Evolutionary conservation across 2,797 vertebrate species (phyloP), one percentile per base, ranked within the genome.

Genomic region (Vipera ursinii): DNA sequence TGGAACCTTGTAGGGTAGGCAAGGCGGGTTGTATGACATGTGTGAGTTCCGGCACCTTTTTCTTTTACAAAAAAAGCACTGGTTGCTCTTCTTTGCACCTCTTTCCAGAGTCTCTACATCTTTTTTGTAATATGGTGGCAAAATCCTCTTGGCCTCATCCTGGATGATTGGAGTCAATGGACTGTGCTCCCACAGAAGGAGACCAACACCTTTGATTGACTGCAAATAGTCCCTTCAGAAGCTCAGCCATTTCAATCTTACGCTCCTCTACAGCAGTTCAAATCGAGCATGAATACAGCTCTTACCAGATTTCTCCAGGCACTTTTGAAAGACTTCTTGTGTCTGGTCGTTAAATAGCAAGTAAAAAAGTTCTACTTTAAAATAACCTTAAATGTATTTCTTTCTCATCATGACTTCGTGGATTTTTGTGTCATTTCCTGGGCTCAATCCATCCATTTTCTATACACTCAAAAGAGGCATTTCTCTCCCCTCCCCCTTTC

Each of bases 261-360:
- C 1, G 0, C 1, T n/a, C 53, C 38, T 6, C 20, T 3, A 10
- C 86, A 26, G 2, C 10, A 86, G 22, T 26, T 32, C 48, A 38
- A 17, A 55, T 20, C 78, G 56, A 63, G 32, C 12, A 1, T 86
- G 3, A 53, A 5, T 26, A 20, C 15, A 17, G 26, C 2, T 4
- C 6, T 26, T 24, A 6, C 4, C n/a, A 20, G 15, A 51, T 12
- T 57, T 6, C 51, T 17, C 14, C 82, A 48, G 1, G 3, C 7
- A 2, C 26, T 69, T 28, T 17, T 57, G 2, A 48, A 26, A 6
- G 13, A 0, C 78, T 48, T 15, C 8, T n/a, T n/a, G 26, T 14
- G 9, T 14, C 6, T 6, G 13, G 9, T 6, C 15, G 1, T 2
- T 14, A 10, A 53, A 86, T 3, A 1, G 32, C 28, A 26, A 51